Evolutionary conservation across 2,888 invertebrate species (phyloP), one percentile per base, ranked within the genome.

Genomic region (Andrena flavipes): DNA sequence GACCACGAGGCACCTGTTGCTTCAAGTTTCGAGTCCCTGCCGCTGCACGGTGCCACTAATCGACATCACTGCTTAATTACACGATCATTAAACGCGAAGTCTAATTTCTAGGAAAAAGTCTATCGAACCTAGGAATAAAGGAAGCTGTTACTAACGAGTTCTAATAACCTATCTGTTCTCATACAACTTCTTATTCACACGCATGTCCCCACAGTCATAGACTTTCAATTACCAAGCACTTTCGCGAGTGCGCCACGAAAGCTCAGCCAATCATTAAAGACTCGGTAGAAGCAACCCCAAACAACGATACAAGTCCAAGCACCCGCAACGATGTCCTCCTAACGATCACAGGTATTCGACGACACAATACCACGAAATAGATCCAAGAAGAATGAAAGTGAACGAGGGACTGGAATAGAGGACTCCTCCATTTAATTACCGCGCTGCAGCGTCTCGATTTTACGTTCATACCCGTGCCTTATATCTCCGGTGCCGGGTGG

Each of bases 1-100:
- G 0, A 30, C 51, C 33, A 51, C 13, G 76, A 77, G 80, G 74
- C 89, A 89, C 89, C 89, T 89, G 89, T 89, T 89, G 89, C 88
- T 48, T 49, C 56, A 13, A 63, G 86, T 68, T 83, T 89, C 88
- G 54, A 83, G 81, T 76, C 70, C 71, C 65, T 51, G 75, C 84
- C 89, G 69, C 89, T 54, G 64, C 54, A 87, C 30, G 87, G 78
- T 84, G 80, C 77, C 82, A 88, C 84, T n/a, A 59, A 75, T 80
- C 85, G 65, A 29, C 16, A 51, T 13, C 2, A 4, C 56, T 56
- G n/a, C n/a, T n/a, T n/a, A 26, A 56, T 23, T 56, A 56, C 56
- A 56, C 16, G 42, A 42, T 4, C 42, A 5, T 16, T 42, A 42
- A 42, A 42, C 42, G 42, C 0, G 42, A 42, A 10, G 56, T 20